A percentile compares a stretch with the other conserved stretches of the same genome.
Conservation (phyloP, 2,113 vertebrate species). For the Orthochromis indermauri region DNA sequence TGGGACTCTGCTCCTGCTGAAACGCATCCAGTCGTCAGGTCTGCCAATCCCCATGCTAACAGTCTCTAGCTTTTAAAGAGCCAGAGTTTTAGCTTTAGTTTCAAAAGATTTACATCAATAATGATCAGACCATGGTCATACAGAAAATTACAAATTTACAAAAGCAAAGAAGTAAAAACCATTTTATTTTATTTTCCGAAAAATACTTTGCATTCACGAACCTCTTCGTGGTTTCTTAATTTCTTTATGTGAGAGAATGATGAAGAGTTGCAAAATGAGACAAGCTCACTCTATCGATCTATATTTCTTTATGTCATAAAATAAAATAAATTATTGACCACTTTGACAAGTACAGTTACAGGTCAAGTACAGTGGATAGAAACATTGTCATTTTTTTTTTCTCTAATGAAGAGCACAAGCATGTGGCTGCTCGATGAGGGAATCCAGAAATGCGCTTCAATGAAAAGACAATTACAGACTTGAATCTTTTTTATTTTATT, state of each 20-base stretch:
- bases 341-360: background rate
- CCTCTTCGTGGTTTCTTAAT: background rate
- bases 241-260: background rate
- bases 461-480: background rate
- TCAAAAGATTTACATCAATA: background rate
- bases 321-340: background rate
- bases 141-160: background rate
- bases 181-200: background rate
- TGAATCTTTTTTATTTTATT: background rate
- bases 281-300: background rate
- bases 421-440: background rate
- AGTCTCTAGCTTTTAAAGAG: background rate
- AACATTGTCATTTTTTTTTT: background rate
- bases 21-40: background rate
- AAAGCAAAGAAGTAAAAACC: background rate
- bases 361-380: background rate
- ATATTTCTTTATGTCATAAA: background rate
- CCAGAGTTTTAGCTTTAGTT: background rate
- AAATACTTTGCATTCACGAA: background rate
- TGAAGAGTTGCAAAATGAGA: background rate
- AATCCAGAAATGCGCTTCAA: background rate
- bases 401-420: background rate
- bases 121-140: accelerated
- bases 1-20: background rate
- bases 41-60: background rate